phyloP scores from a whole-genome alignment of 2,888 invertebrate genomes.

The Nymphalis urticae region DNA sequence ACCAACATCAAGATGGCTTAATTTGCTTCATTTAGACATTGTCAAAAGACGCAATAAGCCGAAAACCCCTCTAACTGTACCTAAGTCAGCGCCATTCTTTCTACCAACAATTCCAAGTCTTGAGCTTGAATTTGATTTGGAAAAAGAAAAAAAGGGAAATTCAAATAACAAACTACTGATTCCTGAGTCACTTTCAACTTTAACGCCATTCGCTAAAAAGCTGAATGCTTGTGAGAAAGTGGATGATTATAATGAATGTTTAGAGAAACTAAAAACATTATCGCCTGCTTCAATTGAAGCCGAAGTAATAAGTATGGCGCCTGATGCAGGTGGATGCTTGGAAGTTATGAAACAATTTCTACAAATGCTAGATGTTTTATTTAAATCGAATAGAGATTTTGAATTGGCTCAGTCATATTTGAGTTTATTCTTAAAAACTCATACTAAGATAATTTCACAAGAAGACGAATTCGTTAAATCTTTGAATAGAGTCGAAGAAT shows the following conservation, averaged over 20 bases:
- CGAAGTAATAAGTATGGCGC: conserved; percentile 90
- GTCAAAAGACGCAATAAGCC: conserved; percentile 96
- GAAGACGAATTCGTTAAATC: conserved; percentile 78
- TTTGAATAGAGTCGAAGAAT: conserved; percentile 81
- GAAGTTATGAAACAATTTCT: conserved; percentile 90
- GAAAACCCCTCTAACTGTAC: conserved; percentile 89
- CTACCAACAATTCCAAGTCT: conserved; percentile 93
- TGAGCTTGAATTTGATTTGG: conserved; percentile 90
- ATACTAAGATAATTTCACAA: conserved; percentile 83
- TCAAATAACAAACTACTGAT: conserved; percentile 78
- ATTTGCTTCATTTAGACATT: conserved; percentile 91
- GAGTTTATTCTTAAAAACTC: conserved; percentile 91
- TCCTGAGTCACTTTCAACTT: conserved; percentile 83
- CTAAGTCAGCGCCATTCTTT: conserved; percentile 97
- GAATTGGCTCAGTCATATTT: conserved; percentile 96
- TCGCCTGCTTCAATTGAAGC: conserved; percentile 93
- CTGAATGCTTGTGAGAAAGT: conserved; percentile 76
- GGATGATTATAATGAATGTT: conserved; percentile 78
- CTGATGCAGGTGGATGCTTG: conserved; percentile 86
- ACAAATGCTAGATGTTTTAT: conserved; percentile 85
- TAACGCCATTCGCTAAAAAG: conserved; percentile 86
- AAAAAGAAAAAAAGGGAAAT: conserved; percentile 64
- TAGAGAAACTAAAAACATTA: conserved; percentile 84
- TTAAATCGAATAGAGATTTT: conserved; percentile 90
- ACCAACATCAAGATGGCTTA: conserved; percentile 94